Evolutionary conservation across 2,113 vertebrate genomes (phyloP), one percentile per base, ranked within the genome.

Genomic region (Chaetorhynchus papuensis): DNA sequence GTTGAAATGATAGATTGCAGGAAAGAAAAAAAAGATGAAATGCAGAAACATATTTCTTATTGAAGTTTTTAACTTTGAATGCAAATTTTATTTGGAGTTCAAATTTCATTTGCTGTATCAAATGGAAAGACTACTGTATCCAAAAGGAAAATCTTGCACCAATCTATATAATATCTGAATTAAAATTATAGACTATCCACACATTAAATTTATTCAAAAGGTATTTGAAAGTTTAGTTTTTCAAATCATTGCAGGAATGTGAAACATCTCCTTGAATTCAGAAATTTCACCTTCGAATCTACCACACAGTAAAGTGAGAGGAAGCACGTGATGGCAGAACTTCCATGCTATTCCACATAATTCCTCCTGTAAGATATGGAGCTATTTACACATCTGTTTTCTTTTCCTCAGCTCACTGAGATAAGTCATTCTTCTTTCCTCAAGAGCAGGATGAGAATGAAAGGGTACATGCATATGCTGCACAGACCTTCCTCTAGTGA

Each of bases 391-490:
- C 5, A 20, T 54, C 15, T 52, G 5, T 54, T 89, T 75, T 68
- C 16, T 70, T 84, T 75, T 63, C 26, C 31, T 85, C 59, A 50
- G 13, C 9, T 71, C 49, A 35, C 14, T 50, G 9, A 31, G 22
- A 12, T 47, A 59, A 50, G 13, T 53, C 12, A 63, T 59, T 68
- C 33, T 76, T 15, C 27, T 41, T 83, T 91, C 52, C 80, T 75
- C 44, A 65, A 82, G 65, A n/a, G 18, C 27, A 78, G 54, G 9
- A 47, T 57, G 24, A 61, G 27, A 87, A 72, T 33, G 42, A 59
- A 92, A 74, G 8, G 2, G 15, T 50, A 30, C 11, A 26, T 8
- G 61, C 15, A 52, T 54, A 60, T 0, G 0, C 23, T 8, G 5
- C 39, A 72, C 17, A 83, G 22, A 53, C 17, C 14, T 74, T 85